Evolutionary conservation across 2,888 invertebrate species (phyloP), one percentile per base, ranked within the genome.

Genomic region (Prostheceraeus crozeri): DNA sequence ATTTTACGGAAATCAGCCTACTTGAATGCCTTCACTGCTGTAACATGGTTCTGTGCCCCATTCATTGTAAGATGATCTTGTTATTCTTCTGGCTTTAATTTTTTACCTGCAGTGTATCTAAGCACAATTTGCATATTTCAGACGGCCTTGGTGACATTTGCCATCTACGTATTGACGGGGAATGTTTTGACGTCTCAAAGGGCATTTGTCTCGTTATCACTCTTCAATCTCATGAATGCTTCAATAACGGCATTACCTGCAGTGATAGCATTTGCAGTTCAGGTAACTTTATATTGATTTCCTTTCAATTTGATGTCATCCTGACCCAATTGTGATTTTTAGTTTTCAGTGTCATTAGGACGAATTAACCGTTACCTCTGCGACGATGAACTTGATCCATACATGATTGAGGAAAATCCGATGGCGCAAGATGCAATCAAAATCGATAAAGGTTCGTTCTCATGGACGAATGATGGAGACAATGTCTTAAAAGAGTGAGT

Each of bases 1-100:
- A 85, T 90, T 14, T 80, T 94, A 63, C 87, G 85, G 74, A 83
- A 86, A 67, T 84, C 89, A 0, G 90, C 93, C 0, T 89, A 90
- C 77, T 68, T 76, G 3, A 73, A 74, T 64, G 73, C 76, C 19
- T 85, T 85, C 33, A 87, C 87, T 14, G 87, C 89, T 55, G 89
- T 93, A 75, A 84, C 89, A 67, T 94, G 91, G 89, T 87, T 61
- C 51, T 56, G 53, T 35, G 36, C 45, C 6, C 58, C 58, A 11
- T 59, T 54, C 23, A 11, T 93, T 84, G 91, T 90, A 62, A 66
- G 70, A n/a, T n/a, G n/a, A n/a, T n/a, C n/a, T n/a, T n/a, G n/a
- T n/a, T n/a, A n/a, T n/a, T n/a, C n/a, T n/a, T n/a, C n/a, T n/a
- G n/a, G n/a, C n/a, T n/a, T n/a, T n/a, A n/a, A n/a, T n/a, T n/a